Conservation (phyloP, 2,888 invertebrate species). For the Schrankia costaestrigalis region DNA sequence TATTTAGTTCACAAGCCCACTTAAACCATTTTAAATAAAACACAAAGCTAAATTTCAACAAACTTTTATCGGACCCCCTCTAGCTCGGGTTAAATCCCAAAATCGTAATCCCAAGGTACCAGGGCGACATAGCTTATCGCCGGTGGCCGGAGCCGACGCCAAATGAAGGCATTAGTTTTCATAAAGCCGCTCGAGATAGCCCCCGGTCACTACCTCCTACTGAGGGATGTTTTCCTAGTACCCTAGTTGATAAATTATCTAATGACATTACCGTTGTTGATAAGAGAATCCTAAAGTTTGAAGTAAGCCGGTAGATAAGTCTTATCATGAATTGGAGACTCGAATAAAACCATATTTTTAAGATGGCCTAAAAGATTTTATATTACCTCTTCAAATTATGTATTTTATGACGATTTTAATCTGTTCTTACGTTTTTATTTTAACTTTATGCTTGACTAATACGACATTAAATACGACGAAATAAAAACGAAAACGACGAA, state of each 20-base stretch:
- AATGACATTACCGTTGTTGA: constrained; percentile 46
- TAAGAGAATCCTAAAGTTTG: constrained; percentile 35
- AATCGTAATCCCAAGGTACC: constrained; percentile 70
- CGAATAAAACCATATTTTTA: too few species aligned
- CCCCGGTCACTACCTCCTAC: constrained; percentile 54
- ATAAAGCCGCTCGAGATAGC: constrained; percentile 73
- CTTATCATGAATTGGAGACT: constrained; percentile 1
- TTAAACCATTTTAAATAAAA: constrained; percentile 60
- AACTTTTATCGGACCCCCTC: constrained; percentile 61
- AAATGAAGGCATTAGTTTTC: constrained; percentile 80
- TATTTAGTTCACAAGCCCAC: constrained; percentile 35
- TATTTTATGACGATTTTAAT: too few species aligned
- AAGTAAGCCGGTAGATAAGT: constrained; percentile 23
- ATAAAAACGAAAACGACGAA: too few species aligned
- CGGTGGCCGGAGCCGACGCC: constrained; percentile 61
- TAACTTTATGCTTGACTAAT: too few species aligned
- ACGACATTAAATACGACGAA: too few species aligned
- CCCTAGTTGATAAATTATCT: constrained; percentile 50
- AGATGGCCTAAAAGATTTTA: too few species aligned
- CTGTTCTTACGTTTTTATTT: too few species aligned
- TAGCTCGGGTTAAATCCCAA: constrained; percentile 55
- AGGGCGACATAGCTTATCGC: constrained; percentile 76
- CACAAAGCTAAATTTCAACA: constrained; percentile 46
- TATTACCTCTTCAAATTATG: too few species aligned
- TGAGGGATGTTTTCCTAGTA: constrained; percentile 52